Percentiles rank a stretch among this genome's conserved stretches.
Conservation (phyloP, 2,888 invertebrate species). For the Volucella inflata region DNA sequence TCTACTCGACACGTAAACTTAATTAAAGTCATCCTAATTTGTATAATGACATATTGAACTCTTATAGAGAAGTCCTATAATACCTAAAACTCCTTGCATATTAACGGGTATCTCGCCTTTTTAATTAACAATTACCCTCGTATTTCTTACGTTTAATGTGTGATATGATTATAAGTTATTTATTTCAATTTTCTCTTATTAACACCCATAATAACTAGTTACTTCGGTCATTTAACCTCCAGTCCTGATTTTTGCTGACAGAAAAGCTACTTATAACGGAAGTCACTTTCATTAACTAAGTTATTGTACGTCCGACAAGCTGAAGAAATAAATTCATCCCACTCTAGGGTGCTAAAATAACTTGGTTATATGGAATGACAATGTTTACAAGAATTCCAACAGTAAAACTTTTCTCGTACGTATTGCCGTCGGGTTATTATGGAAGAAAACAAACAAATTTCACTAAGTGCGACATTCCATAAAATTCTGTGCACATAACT, state of each 20-base stretch:
- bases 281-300: slow-evolving; percentile 62
- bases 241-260: slow-evolving; percentile 59
- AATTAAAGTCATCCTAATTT: too few species aligned
- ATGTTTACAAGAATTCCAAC: slow-evolving; percentile 76
- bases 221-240: slow-evolving; percentile 27
- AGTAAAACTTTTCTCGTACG: slow-evolving; percentile 73
- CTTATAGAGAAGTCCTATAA: too few species aligned
- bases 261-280: slow-evolving; percentile 61
- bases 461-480: slow-evolving; percentile 75
- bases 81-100: too few species aligned
- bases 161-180: too few species aligned
- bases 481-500: slow-evolving; percentile 75
- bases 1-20: too few species aligned
- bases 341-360: slow-evolving; percentile 62
- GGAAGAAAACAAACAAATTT: slow-evolving; percentile 73
- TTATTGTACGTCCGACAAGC: slow-evolving; percentile 60
- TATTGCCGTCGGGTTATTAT: slow-evolving; percentile 72
- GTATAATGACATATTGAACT: too few species aligned
- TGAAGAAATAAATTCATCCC: slow-evolving; percentile 67
- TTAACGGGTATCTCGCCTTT: too few species aligned
- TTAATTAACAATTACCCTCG: too few species aligned
- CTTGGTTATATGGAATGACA: slow-evolving; percentile 70
- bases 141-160: too few species aligned
- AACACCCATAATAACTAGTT: neutral
- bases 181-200: too few species aligned